A percentile compares a stretch with the other conserved stretches of the same genome.
These are phyloP conservation scores for Drosophila ohnishii DNA, from an alignment of 1,140 invertebrate species.

Conservation along the genomic window DNA sequence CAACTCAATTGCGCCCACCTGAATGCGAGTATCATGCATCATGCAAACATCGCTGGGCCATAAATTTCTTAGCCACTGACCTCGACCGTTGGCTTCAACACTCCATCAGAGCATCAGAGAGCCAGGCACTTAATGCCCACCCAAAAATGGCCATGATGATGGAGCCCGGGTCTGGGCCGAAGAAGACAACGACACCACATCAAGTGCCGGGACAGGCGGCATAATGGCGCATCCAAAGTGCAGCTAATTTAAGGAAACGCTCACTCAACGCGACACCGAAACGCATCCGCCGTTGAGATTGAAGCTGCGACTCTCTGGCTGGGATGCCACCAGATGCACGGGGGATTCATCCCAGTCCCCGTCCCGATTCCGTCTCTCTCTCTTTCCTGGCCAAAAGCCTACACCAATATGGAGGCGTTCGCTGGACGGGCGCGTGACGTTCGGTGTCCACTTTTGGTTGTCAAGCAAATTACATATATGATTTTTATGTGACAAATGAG, in stretches of 20 bases:
- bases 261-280: slow-evolving; percentile 59
- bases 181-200: slow-evolving; percentile 32
- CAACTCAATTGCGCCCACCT: slow-evolving; percentile 68
- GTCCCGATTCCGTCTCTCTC: neutral
- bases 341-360: neutral
- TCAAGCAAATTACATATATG: slow-evolving; percentile 81
- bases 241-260: slow-evolving; percentile 80
- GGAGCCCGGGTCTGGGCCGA: slow-evolving; percentile 12
- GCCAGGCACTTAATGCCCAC: slow-evolving; percentile 73
- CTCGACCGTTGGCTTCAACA: slow-evolving; percentile 65
- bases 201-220: slow-evolving; percentile 41
- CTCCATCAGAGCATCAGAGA: slow-evolving; percentile 64
- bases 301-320: slow-evolving; percentile 34
- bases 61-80: slow-evolving; percentile 63
- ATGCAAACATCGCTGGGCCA: slow-evolving; percentile 46
- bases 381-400: slow-evolving; percentile 43
- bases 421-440: slow-evolving; percentile 70
- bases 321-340: slow-evolving; percentile 16
- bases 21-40: slow-evolving; percentile 56
- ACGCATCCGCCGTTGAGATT: slow-evolving; percentile 46
- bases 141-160: slow-evolving; percentile 71
- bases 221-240: slow-evolving; percentile 70
- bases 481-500: slow-evolving; percentile 81
- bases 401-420: slow-evolving; percentile 80
- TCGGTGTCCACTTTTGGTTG: slow-evolving; percentile 77